Conservation (phyloP, 2,888 invertebrate genomes). For the Pteria penguin region DNA sequence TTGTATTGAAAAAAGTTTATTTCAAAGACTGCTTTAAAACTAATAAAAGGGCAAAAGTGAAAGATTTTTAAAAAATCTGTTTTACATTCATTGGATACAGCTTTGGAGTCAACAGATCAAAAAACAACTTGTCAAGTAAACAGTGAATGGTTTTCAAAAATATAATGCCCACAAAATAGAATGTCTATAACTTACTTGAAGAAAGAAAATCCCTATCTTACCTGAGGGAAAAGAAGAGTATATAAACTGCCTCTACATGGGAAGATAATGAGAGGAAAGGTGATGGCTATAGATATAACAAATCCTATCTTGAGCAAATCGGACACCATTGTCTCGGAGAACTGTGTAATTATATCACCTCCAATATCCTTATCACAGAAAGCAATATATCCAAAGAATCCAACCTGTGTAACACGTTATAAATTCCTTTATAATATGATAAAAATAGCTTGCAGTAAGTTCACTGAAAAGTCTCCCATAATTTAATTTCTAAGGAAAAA, state of each 20-base stretch:
- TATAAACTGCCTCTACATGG: constrained; percentile 96
- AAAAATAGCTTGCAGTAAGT: too few relatives aligned
- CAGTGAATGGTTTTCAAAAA: background rate
- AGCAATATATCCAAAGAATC: constrained; percentile 95
- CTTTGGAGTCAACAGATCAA: background rate
- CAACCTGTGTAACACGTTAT: too few relatives aligned
- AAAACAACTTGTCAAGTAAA: background rate
- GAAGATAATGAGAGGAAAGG: constrained; percentile 97
- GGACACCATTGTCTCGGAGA: constrained; percentile 88
- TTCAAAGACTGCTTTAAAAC: too few relatives aligned
- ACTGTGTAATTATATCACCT: constrained; percentile 94
- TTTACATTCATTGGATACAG: too few relatives aligned
- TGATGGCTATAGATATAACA: constrained; percentile 95
- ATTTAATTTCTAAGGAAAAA: too few relatives aligned
- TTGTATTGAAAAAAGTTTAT: too few relatives aligned
- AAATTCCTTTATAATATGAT: too few relatives aligned
- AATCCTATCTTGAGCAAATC: constrained; percentile 97
- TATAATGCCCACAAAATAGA: background rate
- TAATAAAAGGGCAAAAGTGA: too few relatives aligned
- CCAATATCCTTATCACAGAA: constrained; percentile 84
- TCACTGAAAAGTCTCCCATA: too few relatives aligned
- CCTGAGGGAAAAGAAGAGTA: constrained; percentile 92
- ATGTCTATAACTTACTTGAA: background rate
- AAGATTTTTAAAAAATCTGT: too few relatives aligned
- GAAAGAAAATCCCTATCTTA: constrained; percentile 81